Evolutionary conservation across 2,113 vertebrate species (phyloP).

Genomic region (Bubo bubo): DNA sequence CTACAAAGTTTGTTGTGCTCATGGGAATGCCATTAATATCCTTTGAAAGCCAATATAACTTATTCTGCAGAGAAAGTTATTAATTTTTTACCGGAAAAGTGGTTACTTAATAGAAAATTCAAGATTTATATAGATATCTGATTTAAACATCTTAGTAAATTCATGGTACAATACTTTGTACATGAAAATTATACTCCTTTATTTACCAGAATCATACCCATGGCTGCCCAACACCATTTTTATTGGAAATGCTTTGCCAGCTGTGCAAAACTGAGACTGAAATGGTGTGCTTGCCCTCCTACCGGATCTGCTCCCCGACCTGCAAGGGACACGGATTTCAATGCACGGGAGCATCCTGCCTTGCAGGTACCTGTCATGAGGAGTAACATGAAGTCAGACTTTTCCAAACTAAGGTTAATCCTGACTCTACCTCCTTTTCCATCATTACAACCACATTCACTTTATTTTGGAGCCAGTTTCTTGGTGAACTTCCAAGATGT

Average conservation of each 20-base stretch:
- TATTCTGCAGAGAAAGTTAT: background rate
- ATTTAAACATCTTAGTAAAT: background rate
- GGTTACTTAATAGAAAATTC: background rate
- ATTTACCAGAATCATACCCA: background rate
- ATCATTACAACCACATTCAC: background rate
- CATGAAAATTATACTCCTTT: background rate
- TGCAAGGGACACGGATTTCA: rapidly evolving
- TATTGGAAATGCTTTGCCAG: background rate
- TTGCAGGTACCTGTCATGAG: background rate
- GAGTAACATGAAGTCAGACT: background rate
- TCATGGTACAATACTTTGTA: background rate
- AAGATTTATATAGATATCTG: background rate
- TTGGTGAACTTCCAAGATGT: background rate
- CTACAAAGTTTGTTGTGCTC: background rate
- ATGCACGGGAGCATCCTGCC: background rate
- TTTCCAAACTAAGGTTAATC: background rate
- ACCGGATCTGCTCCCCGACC: background rate
- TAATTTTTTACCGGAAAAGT: background rate
- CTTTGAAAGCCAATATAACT: background rate
- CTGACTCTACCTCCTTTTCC: background rate
- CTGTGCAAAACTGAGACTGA: background rate
- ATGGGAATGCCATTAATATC: background rate
- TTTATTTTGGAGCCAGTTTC: background rate
- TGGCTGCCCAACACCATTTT: background rate
- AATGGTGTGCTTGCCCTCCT: background rate